Percentiles rank a stretch among this genome's conserved stretches.
These are phyloP conservation scores for Delphinus delphis DNA, from an alignment of 2,113 vertebrate genomes.

Conservation along the genomic window DNA sequence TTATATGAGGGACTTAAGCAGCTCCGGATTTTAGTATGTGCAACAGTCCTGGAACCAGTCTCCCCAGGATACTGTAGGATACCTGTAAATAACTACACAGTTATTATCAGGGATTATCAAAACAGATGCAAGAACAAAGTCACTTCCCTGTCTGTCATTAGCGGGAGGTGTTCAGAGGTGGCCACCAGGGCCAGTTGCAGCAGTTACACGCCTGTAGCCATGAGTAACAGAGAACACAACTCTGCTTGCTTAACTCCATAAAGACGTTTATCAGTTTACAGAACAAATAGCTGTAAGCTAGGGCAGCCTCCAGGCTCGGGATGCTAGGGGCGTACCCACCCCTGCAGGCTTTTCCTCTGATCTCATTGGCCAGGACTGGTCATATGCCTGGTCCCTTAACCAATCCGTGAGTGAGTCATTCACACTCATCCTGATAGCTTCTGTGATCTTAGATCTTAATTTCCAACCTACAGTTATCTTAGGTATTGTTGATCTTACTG, in stretches of 20 bases:
- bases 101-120: neutral
- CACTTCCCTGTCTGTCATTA: neutral
- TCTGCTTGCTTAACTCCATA: neutral
- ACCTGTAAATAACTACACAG: neutral
- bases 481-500: neutral
- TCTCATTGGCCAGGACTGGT: neutral
- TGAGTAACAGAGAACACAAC: neutral
- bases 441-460: neutral
- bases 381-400: too few species aligned
- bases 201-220: neutral
- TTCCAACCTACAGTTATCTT: neutral
- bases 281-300: neutral
- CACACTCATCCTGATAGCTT: neutral
- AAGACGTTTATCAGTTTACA: neutral
- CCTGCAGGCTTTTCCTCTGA: neutral
- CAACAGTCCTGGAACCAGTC: neutral
- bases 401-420: neutral
- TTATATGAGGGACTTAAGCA: neutral
- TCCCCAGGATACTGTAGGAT: neutral
- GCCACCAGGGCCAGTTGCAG: neutral
- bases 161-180: neutral
- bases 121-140: neutral
- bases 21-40: neutral
- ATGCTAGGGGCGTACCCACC: neutral
- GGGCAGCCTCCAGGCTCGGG: neutral